Conservation (phyloP, 2,888 invertebrate species). For the Carabus problematicus region DNA sequence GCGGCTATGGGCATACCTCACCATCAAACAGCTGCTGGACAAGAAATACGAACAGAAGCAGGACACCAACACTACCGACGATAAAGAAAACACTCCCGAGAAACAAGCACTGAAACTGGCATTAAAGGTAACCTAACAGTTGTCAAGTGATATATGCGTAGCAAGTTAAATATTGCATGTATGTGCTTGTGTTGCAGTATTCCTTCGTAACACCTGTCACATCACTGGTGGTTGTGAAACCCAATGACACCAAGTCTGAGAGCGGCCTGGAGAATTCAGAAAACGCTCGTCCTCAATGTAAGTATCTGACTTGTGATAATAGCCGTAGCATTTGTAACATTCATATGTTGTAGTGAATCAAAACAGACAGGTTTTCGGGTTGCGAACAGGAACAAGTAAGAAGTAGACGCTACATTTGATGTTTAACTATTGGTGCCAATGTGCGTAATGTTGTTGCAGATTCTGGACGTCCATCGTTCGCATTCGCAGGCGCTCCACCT, state of each 20-base stretch:
- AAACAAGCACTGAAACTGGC: conserved; percentile 53
- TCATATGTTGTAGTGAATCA: no score
- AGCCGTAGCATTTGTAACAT: no score
- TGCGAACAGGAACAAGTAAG: no score
- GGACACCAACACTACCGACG: conserved; percentile 46
- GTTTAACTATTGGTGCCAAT: no score
- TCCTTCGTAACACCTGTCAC: conserved; percentile 43
- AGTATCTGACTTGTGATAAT: neutral
- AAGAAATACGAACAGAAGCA: conserved; percentile 55
- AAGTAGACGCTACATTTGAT: no score
- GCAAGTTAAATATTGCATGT: neutral
- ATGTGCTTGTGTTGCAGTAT: conserved; percentile 43
- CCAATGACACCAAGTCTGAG: conserved; percentile 28
- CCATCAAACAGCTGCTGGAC: conserved; percentile 69
- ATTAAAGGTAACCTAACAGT: conserved; percentile 20
- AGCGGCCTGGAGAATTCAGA: no score
- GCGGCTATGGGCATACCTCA: conserved; percentile 71
- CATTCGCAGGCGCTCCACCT: no score
- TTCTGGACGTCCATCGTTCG: no score
- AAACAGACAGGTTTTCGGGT: neutral
- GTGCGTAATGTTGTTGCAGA: no score
- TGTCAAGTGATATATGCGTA: no score
- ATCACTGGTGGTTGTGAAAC: conserved; percentile 44
- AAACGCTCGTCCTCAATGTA: no score
- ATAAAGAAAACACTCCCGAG: conserved; percentile 46